Evolutionary conservation across 2,888 invertebrate species (phyloP), one percentile per base, ranked within the genome.

Genomic region (Melangyna quadrimaculata): DNA sequence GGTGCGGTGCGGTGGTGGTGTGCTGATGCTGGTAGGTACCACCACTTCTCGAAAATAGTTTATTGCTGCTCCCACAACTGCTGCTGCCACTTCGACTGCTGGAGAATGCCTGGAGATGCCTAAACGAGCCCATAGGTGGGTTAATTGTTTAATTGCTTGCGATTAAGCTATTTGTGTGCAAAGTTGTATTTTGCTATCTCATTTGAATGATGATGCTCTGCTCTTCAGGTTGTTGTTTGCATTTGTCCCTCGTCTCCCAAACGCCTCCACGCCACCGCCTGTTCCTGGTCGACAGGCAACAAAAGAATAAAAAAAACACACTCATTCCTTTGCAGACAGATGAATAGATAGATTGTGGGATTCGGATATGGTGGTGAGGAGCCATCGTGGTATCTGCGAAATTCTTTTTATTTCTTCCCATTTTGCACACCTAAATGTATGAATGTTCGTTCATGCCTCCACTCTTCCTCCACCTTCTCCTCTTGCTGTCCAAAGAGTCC

Each of bases 131-230:
- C 81, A 86, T 81, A 81, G 86, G 86, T 81, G 77, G 86, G 81
- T 86, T 86, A 86, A 86, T 86, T 86, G 81, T 86, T 86, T 86
- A 86, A 86, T 86, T 86, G 86, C 81, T 77, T 78, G 77, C 81
- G 86, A 86, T 86, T 86, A 86, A 86, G 86, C 86, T 86, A 86
- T 86, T 86, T 86, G 86, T 86, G 86, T 86, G 86, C 86, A 77
- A 81, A 86, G 72, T 81, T 86, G 86, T 86, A 77, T 70, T 81
- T 70, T 65, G 81, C 86, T 81, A 86, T 86, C 86, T 86, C 86
- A 86, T 86, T 86, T 86, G 81, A 86, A 86, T 86, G 81, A 81
- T 86, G 86, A 81, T 81, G 77, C 72, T 77, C 69, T 48, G 65
- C 63, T 77, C 71, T 69, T 57, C 61, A 63, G 22, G 37, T 45